These are phyloP conservation scores for Sinocyclocheilus anshuiensis DNA, from an alignment of 2,113 vertebrate species.

Conservation along the genomic window DNA sequence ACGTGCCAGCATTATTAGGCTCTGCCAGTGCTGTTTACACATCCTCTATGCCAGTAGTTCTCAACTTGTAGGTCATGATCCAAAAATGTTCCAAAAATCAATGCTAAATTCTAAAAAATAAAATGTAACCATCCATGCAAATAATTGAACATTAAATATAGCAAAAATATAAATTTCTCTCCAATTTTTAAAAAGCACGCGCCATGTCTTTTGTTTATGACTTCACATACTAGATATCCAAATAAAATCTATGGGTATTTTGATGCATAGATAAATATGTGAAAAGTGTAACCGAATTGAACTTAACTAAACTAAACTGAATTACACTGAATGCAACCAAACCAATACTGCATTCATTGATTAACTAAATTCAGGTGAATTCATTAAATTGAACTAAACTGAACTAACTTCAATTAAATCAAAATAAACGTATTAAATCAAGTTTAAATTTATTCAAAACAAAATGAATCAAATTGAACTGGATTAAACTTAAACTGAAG, in stretches of 20 bases:
- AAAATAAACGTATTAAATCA: no score
- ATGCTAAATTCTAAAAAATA: not conserved
- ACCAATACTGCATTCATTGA: no score
- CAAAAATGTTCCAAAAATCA: conserved; percentile 1
- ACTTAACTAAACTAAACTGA: no score
- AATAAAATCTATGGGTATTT: not conserved
- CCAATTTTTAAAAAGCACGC: not conserved
- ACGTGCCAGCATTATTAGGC: conserved; percentile 32
- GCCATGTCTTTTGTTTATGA: not conserved
- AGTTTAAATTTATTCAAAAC: no score
- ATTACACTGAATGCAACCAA: no score
- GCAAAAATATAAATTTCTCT: not conserved
- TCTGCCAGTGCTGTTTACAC: conserved; percentile 19
- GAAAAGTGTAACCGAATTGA: no score
- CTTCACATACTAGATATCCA: not conserved
- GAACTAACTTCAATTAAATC: no score
- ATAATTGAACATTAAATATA: not conserved
- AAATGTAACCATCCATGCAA: not conserved
- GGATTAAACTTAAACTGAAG: no score
- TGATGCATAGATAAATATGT: no score
- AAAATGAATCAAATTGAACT: not conserved
- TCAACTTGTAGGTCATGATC: not conserved
- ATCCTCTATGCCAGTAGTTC: conserved; percentile 2
- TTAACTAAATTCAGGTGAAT: no score
- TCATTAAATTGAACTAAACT: no score